Base-by-base conservation (phyloP, 2,797 vertebrate species). In the Sebastes hubbsi region DNA sequence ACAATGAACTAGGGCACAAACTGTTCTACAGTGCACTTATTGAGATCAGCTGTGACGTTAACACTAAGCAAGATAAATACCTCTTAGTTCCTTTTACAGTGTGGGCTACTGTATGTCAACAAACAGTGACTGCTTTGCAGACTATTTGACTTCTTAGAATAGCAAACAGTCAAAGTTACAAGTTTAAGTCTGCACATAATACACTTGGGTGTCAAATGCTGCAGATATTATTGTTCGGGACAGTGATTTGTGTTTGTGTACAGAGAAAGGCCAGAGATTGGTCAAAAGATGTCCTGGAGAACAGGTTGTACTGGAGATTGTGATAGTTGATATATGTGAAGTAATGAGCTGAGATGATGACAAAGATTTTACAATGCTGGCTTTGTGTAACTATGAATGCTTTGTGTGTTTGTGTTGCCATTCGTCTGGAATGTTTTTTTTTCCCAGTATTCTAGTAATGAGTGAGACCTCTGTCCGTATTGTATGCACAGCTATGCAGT, bases 121-220 rank as follows among this genome's bases (percentile, higher is more conserved):
- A 78, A 67, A 77, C 64, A 24, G 20, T 4, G 55, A 36, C 38
- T 30, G 22, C 70, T 76, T 58, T 64, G 3, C 24, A 59, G 36
- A 46, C 52, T 32, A 77, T 80, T 87, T 63, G 60, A 87, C 70
- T 38, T 80, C 11, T 68, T 38, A 20, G 27, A 24, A 56, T 3
- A 4, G 46, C 63, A 75, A 86, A 88, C 81, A 90, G 16, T 24
- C 38, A 74, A 63, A 70, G 77, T 83, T 79, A 49, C 68, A 82
- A 69, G 52, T 84, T 76, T 29, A 82, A 77, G 56, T 74, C 24
- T 2, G 22, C 2, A 11, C 12, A 69, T 82, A 88, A 89, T 71
- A 66, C 34, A 22, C 12, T 16, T 0, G 12, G 9, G 56, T 67
- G 77, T 85, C 64, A 67, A 74, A 83, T 72, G 56, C 32, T 13